phyloP scores from a whole-genome alignment of 2,113 vertebrate genomes.

The Sakesphorus luctuosus region DNA sequence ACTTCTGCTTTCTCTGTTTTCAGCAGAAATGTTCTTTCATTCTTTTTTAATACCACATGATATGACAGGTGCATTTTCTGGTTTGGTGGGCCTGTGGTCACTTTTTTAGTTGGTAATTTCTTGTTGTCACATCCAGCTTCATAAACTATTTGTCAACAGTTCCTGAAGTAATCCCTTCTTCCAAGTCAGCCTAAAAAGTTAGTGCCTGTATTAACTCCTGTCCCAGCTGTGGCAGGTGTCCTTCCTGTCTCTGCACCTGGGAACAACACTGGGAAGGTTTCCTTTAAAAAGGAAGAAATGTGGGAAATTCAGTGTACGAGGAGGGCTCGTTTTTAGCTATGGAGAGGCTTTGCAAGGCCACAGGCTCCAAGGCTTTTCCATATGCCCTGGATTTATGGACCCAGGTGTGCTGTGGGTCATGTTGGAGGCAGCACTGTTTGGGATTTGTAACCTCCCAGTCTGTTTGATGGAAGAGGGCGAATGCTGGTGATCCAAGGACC shows the following conservation, averaged over 20 bases:
- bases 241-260: background rate
- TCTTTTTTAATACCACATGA: background rate
- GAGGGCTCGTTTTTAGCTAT: background rate
- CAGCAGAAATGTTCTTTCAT: background rate
- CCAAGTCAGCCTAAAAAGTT: background rate
- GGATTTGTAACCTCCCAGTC: background rate
- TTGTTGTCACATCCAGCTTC: background rate
- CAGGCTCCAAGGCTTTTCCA: background rate
- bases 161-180: background rate
- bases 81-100: background rate
- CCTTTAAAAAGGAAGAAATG: background rate
- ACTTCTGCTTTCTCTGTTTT: background rate
- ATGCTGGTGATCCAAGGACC: rapidly evolving
- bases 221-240: background rate
- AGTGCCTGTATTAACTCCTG: background rate
- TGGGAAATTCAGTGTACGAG: background rate
- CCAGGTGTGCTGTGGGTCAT: rapidly evolving
- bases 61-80: background rate
- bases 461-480: rapidly evolving
- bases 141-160: background rate
- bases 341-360: background rate
- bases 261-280: background rate
- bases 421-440: background rate
- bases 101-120: background rate
- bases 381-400: background rate